Evolutionary conservation across 2,113 vertebrate genomes (phyloP), one percentile per base, ranked within the genome.

Genomic region (Ammodytes dubius): DNA sequence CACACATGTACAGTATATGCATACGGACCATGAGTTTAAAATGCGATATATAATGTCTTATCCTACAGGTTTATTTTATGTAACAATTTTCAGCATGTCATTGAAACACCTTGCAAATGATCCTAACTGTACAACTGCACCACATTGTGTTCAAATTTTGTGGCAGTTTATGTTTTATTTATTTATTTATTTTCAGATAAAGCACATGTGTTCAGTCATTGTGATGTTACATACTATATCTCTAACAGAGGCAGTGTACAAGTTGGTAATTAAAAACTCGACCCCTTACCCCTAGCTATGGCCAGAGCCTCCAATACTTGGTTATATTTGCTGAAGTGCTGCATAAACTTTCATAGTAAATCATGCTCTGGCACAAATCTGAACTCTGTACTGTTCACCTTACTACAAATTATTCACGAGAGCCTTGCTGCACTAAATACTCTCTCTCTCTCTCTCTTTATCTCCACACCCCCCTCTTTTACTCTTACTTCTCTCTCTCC

Each of bases 301-400:
- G 56, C 56, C 57, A 52, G 43, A 47, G 5, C 17, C 17, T 70
- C 47, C 40, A 58, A 5, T 70, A 67, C 49, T 17, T 77, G 37
- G 79, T 70, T 57, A 69, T 81, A 59, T 79, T 83, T 87, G 8
- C 52, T 37, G 37, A 84, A 77, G 65, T 66, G 37, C 8, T 66
- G 64, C 58, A 70, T 59, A 47, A 0, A 37, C 56, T 79, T 81
- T 57, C 68, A 70, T 77, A 56, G 61, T 68, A 85, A 77, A 81
- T 81, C 47, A 3, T 52, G 39, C 67, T 71, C 35, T 77, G 65
- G 52, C 85, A 87, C 60, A 81, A 74, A 86, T 86, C 79, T 6
- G 64, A 87, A 87, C 79, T 88, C 59, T 87, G 82, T 81, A 83
- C 88, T 91, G 65, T 88, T 91, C 85, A 89, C 83, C 81, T 76